Evolutionary conservation across 2,113 vertebrate genomes (phyloP), one percentile per base, ranked within the genome.

Genomic region (Apteryx owenii): DNA sequence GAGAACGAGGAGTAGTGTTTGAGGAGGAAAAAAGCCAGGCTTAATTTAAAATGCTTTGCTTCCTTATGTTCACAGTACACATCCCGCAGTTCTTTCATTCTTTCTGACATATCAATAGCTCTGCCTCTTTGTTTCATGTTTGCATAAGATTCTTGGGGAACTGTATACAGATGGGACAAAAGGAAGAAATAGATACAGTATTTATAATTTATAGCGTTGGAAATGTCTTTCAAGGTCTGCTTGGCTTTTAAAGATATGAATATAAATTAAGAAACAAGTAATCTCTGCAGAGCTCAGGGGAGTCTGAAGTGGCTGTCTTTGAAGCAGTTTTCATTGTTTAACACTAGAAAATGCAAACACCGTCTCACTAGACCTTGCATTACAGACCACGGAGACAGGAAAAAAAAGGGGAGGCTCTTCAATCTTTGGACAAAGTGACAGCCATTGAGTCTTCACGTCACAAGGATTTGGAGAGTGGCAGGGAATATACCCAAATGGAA

Each of bases 221-320:
- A 98, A 98, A 96, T 96, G 90, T 97, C 94, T 98, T 98, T 97
- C 98, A 98, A 98, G 96, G 96, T 97, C 97, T 98, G 91, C 97
- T 98, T 97, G 96, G 94, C 94, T 98, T 97, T 97, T 96, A 97
- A 97, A 98, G 96, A 96, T 96, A 98, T 89, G 97, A 98, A 98
- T 98, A 97, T 97, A 98, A 98, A 98, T 98, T 97, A 98, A 97
- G 93, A 97, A 98, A 97, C 90, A 97, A 97, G 97, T 84, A 96
- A 95, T 97, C 97, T 98, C 90, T 1, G 0, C 90, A 90, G 96
- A 97, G 95, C 87, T 95, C 89, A 68, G 48, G 88, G 75, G 87
- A 95, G 69, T 80, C 78, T 73, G 25, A 92, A 91, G 94, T 81
- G 65, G 56, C 69, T 95, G 92, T 90, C 80, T 26, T 94, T 96